Evolutionary conservation across 2,113 vertebrate species (phyloP), one percentile per base, ranked within the genome.

Genomic region (Parus major): DNA sequence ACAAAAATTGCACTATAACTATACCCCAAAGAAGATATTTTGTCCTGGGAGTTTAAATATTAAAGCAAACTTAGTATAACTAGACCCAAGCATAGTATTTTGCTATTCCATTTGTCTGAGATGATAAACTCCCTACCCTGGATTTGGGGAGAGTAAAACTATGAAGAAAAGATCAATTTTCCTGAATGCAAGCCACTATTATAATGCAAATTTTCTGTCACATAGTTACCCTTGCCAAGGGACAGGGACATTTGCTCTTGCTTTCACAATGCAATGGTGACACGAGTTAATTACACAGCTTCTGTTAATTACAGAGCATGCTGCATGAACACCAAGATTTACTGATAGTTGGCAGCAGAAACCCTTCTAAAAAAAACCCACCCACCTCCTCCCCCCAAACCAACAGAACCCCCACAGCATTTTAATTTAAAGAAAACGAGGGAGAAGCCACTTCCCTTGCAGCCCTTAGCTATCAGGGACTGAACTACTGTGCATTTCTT

Each of bases 221-320:
- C 33, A 49, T 11, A 39, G 19, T 50, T 69, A 7, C 15, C 82
- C 36, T 15, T 47, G 68, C 75, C 72, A 76, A 90, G 73, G 64
- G 90, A 87, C 49, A 64, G 73, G 66, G 71, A 84, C 64, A 68
- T 87, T 87, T 82, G 50, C 69, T 61, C 68, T 84, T 80, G 60
- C 63, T 78, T 91, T 93, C 86, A 93, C 78, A 86, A 68, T 80
- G 41, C 73, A 61, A 56, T 44, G 72, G 25, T 52, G 57, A 94
- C 86, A 86, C 7, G 61, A 92, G 65, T 95, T 96, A 95, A 97
- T 73, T 82, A 93, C 81, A 73, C n/a, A 88, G 49, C 64, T 90
- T 78, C 50, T 81, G 81, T 91, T 97, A 97, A 97, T 79, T 97
- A 92, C 63, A 96, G 71, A 84, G 77, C 90, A 90, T n/a, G 77